Evolutionary conservation across 2,888 invertebrate species (phyloP).

Genomic region (Aplocera efformata): DNA sequence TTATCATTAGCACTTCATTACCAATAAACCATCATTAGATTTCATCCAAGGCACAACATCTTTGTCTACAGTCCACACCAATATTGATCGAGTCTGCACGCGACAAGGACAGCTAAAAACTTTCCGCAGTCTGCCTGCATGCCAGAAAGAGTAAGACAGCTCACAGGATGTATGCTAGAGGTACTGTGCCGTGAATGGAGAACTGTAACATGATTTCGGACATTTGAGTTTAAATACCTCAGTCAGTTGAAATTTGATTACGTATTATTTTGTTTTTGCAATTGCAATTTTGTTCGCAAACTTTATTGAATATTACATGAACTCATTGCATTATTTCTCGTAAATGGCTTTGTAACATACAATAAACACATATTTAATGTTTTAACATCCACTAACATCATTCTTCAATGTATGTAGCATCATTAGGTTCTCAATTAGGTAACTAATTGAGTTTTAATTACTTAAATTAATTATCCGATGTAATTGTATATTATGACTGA

Average conservation of each 20-base stretch:
- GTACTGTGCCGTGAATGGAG: conserved; percentile 36
- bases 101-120: conserved; percentile 29
- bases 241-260: conserved; percentile 4
- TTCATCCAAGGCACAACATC: conserved; percentile 26
- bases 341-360: no score
- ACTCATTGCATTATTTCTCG: no score
- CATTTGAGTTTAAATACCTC: conserved; percentile 4
- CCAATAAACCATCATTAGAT: conserved; percentile 23
- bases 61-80: conserved; percentile 42
- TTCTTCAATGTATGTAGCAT: no score
- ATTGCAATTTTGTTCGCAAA: no score
- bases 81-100: conserved; percentile 61
- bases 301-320: no score
- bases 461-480: no score
- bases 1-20: no score
- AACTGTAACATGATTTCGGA: conserved; percentile 3
- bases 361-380: no score
- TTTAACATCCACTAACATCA: no score
- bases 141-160: conserved; percentile 37
- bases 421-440: no score
- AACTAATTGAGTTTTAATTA: no score
- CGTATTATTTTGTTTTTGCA: not conserved
- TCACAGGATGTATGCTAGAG: conserved; percentile 33
- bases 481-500: no score
- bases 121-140: conserved; percentile 13